Percentiles rank a stretch among this genome's conserved stretches.
These are phyloP conservation scores for Archilochus colubris DNA, from an alignment of 2,113 vertebrate species.

Conservation along the genomic window DNA sequence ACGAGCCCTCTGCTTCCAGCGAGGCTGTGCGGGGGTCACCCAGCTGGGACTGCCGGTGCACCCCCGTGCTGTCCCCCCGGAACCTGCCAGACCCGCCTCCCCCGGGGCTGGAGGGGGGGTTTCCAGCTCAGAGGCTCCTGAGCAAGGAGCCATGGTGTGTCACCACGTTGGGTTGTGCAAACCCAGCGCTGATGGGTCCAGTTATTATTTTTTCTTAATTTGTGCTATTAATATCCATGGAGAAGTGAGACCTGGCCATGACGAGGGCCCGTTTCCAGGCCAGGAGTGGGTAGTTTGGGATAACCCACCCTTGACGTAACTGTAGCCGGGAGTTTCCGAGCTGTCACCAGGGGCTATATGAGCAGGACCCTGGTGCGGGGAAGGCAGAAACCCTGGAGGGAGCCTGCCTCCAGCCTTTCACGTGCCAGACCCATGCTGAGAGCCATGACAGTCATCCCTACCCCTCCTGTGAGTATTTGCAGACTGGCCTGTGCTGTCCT, in stretches of 20 bases:
- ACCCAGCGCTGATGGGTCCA: accelerated
- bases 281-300: accelerated
- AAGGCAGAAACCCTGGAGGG: not conserved
- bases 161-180: not conserved
- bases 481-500: accelerated
- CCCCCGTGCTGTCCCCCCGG: no score
- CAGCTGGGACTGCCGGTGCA: no score
- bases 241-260: not conserved
- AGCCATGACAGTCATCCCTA: accelerated
- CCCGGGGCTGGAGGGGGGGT: not conserved
- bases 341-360: not conserved
- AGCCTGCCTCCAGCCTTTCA: not conserved
- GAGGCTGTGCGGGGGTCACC: no score
- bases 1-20: not conserved
- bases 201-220: accelerated
- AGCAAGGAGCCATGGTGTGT: not conserved
- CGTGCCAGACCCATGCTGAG: accelerated
- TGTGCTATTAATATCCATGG: not conserved
- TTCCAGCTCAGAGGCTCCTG: accelerated
- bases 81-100: not conserved
- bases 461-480: not conserved
- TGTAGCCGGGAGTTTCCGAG: not conserved
- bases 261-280: not conserved
- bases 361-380: accelerated
- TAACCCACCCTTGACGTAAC: not conserved